Percentiles rank a stretch among this genome's conserved stretches.
These are phyloP conservation scores for Chaenocephalus aceratus DNA, from an alignment of 2,113 vertebrate species.

Conservation along the genomic window DNA sequence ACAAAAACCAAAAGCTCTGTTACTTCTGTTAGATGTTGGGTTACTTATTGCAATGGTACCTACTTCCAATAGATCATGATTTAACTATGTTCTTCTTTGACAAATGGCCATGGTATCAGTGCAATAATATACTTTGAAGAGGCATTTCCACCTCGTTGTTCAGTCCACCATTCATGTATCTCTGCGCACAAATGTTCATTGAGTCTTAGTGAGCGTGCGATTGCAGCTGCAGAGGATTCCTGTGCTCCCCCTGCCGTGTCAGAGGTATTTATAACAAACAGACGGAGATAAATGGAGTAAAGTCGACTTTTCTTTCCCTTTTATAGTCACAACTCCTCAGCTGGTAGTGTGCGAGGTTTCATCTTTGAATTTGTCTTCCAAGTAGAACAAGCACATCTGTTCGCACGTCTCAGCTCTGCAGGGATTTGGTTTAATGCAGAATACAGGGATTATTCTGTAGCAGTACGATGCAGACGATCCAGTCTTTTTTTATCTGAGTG, in stretches of 20 bases:
- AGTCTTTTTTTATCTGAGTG: background rate
- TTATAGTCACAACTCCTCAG: background rate
- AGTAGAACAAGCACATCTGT: conserved; percentile 16
- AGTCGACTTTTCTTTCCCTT: background rate
- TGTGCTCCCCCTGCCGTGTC: background rate
- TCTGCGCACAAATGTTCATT: background rate
- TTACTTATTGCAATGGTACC: no score
- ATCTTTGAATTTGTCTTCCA: background rate
- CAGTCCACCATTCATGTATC: no score
- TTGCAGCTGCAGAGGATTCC: background rate
- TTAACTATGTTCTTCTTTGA: no score
- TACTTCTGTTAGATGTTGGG: no score
- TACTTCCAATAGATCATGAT: no score
- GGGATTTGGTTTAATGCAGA: conserved; percentile 39
- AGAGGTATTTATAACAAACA: background rate
- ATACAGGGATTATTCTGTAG: conserved; percentile 19
- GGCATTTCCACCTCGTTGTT: no score
- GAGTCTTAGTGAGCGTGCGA: background rate
- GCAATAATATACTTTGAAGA: no score
- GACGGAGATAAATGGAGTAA: background rate
- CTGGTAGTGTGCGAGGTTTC: background rate
- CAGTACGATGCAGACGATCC: background rate
- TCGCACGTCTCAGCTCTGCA: background rate
- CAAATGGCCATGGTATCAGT: no score
- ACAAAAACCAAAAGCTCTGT: no score